phyloP scores from a whole-genome alignment of 2,797 vertebrate genomes.

The Poeciliopsis infans region DNA sequence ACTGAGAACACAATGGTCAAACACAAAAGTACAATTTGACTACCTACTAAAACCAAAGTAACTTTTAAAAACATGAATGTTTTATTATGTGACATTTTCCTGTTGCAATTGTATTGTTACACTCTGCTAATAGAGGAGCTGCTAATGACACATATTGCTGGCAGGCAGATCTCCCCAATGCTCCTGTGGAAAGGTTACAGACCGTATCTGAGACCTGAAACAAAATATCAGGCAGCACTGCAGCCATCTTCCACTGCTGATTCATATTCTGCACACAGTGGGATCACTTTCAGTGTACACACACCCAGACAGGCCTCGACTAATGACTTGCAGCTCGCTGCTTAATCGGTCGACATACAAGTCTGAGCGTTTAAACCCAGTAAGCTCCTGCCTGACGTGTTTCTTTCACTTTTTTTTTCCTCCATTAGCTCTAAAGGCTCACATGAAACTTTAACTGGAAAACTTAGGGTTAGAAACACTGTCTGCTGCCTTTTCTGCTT shows the following conservation, averaged over 20 bases:
- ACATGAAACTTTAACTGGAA: conserved; percentile 16
- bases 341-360: conserved; percentile 57
- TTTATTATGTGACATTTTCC: conserved; percentile 8
- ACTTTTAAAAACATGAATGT: conserved; percentile 2
- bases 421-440: conserved; percentile 28
- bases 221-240: conserved; percentile 50
- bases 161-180: conserved; percentile 29
- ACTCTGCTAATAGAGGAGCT: conserved; percentile 2
- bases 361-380: conserved; percentile 50
- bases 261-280: conserved; percentile 56
- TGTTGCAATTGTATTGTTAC: conserved; percentile 6
- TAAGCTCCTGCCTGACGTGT: conserved; percentile 32
- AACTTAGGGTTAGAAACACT: conserved; percentile 18
- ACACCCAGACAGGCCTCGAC: conserved; percentile 47
- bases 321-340: conserved; percentile 55
- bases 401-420: conserved; percentile 25
- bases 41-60: conserved; percentile 5
- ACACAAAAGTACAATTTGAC: background rate
- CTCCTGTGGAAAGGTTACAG: conserved; percentile 39
- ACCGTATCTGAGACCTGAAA: conserved; percentile 39
- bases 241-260: conserved; percentile 23
- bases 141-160: conserved; percentile 30
- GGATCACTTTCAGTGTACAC: conserved; percentile 49
- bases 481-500: conserved; percentile 23
- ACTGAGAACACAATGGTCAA: background rate